Percentiles rank a stretch among this genome's conserved stretches.
These are phyloP conservation scores for Ectemnius continuus DNA, from an alignment of 2,888 invertebrate genomes.

Conservation along the genomic window DNA sequence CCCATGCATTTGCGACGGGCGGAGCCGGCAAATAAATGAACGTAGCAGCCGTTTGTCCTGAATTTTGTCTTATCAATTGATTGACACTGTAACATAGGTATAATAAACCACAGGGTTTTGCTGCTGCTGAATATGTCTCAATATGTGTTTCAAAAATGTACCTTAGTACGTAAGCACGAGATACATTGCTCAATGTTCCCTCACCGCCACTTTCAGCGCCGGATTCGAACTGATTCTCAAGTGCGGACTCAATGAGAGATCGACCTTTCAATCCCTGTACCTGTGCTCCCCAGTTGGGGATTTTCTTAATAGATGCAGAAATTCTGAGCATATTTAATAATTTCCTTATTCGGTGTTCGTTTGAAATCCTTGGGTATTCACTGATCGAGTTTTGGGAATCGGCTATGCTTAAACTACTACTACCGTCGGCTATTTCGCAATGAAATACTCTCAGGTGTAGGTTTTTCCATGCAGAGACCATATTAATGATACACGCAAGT, in stretches of 20 bases:
- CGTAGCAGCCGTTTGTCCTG: conserved; percentile 90
- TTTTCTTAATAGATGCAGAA: conserved; percentile 88
- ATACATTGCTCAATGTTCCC: conserved; percentile 77
- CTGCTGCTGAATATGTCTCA: not conserved
- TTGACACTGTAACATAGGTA: conserved; percentile 82
- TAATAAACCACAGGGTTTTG: not conserved
- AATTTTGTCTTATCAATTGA: conserved; percentile 87
- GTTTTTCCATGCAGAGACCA: conserved; percentile 93
- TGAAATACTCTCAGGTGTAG: conserved; percentile 92
- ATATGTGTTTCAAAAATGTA: conserved; percentile 56
- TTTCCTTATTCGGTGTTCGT: conserved; percentile 81
- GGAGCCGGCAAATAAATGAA: conserved; percentile 96
- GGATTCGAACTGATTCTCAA: conserved; percentile 67
- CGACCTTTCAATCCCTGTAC: conserved; percentile 78
- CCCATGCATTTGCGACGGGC: conserved; percentile 80
- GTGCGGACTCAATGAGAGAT: conserved; percentile 67
- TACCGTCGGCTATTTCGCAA: conserved; percentile 81
- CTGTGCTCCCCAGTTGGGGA: conserved; percentile 82
- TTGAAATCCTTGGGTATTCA: conserved; percentile 72
- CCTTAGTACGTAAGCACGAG: conserved; percentile 80
- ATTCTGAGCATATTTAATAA: conserved; percentile 92
- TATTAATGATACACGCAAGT: conserved; percentile 95
- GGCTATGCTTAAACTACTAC: conserved; percentile 72
- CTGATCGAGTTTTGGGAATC: conserved; percentile 77
- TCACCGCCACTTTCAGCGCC: conserved; percentile 63